Evolutionary conservation across 2,888 invertebrate species (phyloP).

Genomic region (Scelioninae gen. 2): DNA sequence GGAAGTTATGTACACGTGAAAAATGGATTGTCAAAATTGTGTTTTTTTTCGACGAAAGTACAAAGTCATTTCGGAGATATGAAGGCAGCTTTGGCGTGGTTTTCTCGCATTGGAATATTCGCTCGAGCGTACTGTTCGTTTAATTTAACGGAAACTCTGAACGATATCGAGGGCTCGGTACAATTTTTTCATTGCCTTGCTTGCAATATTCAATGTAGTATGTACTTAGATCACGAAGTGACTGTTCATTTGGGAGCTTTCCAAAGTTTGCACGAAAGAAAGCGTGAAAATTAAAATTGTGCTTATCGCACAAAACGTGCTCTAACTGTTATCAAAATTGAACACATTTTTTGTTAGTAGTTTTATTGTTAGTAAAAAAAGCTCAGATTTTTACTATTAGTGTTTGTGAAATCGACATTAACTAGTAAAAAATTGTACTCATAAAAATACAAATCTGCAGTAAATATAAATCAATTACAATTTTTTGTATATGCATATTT

Average conservation of each 20-base stretch:
- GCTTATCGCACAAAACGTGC: slow-evolving; percentile 31
- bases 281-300: slow-evolving; percentile 44
- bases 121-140: slow-evolving; percentile 30
- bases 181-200: slow-evolving; percentile 21
- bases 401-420: too few relatives aligned
- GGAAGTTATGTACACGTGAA: background rate
- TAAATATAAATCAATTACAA: too few relatives aligned
- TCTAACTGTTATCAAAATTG: slow-evolving; percentile 28
- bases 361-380: background rate
- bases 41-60: slow-evolving; percentile 11
- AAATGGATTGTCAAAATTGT: slow-evolving; percentile 21
- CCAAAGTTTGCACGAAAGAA: slow-evolving; percentile 35
- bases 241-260: slow-evolving; percentile 41
- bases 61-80: slow-evolving; percentile 17
- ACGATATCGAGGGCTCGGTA: slow-evolving; percentile 19
- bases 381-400: background rate
- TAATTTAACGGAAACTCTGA: slow-evolving; percentile 33
- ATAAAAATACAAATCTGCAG: too few relatives aligned
- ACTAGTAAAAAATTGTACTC: too few relatives aligned
- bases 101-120: slow-evolving; percentile 24
- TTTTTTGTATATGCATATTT: too few relatives aligned
- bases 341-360: slow-evolving; percentile 19
- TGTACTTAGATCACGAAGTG: slow-evolving; percentile 37
- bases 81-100: background rate
- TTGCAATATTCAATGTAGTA: slow-evolving; percentile 20